Evolutionary conservation across 35 echinoderm and acorn worm species (phyloP), one percentile per base, ranked within the genome.

Genomic region (Anneissia japonica): DNA sequence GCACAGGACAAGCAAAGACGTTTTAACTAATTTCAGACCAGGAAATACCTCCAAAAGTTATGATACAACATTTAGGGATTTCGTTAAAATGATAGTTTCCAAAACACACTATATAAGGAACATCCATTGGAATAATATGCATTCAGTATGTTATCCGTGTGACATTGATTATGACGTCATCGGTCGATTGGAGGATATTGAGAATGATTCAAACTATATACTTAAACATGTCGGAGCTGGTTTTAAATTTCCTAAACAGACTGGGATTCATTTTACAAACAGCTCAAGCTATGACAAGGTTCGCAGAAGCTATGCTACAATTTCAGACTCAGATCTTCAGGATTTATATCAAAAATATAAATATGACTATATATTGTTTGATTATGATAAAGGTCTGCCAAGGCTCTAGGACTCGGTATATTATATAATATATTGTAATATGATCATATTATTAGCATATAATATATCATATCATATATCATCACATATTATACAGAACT

Each of bases 91-190:
- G 73, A 35, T 93, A 33, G 75, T 86, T 17, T 30, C 88, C n/a
- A 81, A 72, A 0, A 39, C 0, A 10, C 34, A 37, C 16, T 38
- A 32, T 31, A 32, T 38, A 11, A 30, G 39, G 32, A 81, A 93
- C 32, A 72, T 43, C 34, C 91, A 88, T 74, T 93, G 91, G 91
- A 39, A 46, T 38, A 45, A 74, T 32, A 85, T 93, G 35, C 46
- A 84, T n/a, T 14, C 77, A 37, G 73, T 83, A 35, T 93, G 91
- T 38, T 84, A 33, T 21, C 85, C 86, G 0, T 93, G 91, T 77
- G 82, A 84, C 51, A 85, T 93, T 31, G 16, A 88, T 0, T 93
- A 93, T 46, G 85, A 87, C 79, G 14, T 87, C 16, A 75, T 92
- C 16, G 90, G 90, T 5, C 87, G 82, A 74, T 92, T 83, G 35